Evolutionary conservation across 2,888 invertebrate genomes (phyloP), one percentile per base, ranked within the genome.

Genomic region (Danaus chrysippus): DNA sequence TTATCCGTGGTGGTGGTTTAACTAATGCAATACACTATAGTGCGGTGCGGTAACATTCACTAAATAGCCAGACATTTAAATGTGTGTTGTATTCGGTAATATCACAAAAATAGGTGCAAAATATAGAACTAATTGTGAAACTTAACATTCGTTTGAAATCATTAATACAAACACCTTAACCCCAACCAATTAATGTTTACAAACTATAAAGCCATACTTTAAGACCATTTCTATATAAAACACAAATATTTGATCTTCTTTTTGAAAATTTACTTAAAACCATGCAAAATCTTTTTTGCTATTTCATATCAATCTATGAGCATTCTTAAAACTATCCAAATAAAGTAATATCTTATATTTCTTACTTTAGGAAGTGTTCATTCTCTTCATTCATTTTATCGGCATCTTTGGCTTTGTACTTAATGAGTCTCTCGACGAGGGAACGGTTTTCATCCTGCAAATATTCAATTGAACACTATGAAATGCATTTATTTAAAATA

Each of bases 331-430:
- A 19, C 56, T 57, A 43, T 44, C 42, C 12, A 59, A 59, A 58
- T 52, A 57, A 42, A 61, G 17, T 53, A 42, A 44, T 57, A 59
- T n/a, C n/a, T 13, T 41, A n/a, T n/a, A 23, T 55, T 54, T 55
- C 94, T 94, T 93, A 97, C 97, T 95, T 96, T 73, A 97, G 87
- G 82, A 96, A 96, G 81, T 95, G 95, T 84, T 99, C 99, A 91
- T 99, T 99, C 86, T 99, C 98, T 88, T 97, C 96, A 80, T 99
- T 99, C 93, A 99, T 94, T 86, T 95, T 95, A 77, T 99, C 98
- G 0, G 98, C 99, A 92, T 98, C 98, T 87, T 96, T 95, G 57
- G 96, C 94, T 89, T 99, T 99, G 81, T 97, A 95, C 72, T 95
- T 95, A 84, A 98, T 96, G 74, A 98, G 93, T 72, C 97, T 93